Evolutionary conservation across 2,888 invertebrate genomes (phyloP), one percentile per base, ranked within the genome.

Genomic region (Agonum fuliginosum): DNA sequence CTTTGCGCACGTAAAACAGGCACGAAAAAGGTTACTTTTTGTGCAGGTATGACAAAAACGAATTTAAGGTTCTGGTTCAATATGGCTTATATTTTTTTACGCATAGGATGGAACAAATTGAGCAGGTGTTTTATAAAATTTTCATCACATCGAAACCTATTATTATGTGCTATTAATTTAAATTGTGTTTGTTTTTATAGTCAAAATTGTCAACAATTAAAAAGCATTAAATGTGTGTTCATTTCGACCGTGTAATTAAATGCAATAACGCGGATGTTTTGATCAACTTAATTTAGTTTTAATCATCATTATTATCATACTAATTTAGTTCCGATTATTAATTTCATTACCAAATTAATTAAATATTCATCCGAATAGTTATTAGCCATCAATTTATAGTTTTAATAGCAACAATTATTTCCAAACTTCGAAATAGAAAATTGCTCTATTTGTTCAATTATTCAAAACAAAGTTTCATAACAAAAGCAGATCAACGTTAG

Each of bases 391-490:
- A 10, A 48, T 48, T 20, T 19, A 12, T 10, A 48, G 17, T 48
- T 20, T 43, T 48, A 20, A 48, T 48, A 48, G 19, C 14, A 10
- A 2, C 48, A 17, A 20, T 20, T 20, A 20, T 14, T 46, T 46
- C 46, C 17, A 48, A 20, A 20, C 20, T n/a, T n/a, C n/a, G n/a
- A n/a, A n/a, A n/a, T n/a, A n/a, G n/a, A n/a, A n/a, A n/a, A n/a
- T n/a, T n/a, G n/a, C n/a, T n/a, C n/a, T n/a, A n/a, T n/a, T n/a
- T n/a, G n/a, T n/a, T n/a, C 20, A 46, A 48, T 48, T n/a, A n/a
- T 48, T 48, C 48, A 48, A 48, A 48, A 48, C 48, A 48, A 48
- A 10, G 10, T n/a, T n/a, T n/a, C n/a, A n/a, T n/a, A 30, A 8
- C 30, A 30, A 5, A 3, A 5, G 3, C 30, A 30, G 4, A 30